phyloP scores from a whole-genome alignment of 2,888 invertebrate species.

The Camptogramma bilineatum region DNA sequence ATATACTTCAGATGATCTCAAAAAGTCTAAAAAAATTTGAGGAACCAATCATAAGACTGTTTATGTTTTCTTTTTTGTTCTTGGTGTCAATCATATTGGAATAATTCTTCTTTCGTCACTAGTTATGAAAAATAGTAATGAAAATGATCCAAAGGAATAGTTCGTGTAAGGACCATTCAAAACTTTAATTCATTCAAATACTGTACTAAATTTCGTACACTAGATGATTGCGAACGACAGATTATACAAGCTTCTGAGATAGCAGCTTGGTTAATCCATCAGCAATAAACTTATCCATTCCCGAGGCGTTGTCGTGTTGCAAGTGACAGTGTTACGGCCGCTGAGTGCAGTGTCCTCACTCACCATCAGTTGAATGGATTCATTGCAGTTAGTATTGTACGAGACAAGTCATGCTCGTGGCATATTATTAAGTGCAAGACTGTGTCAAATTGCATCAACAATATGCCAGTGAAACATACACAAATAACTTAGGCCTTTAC shows the following conservation, averaged over 20 bases:
- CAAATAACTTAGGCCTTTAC: no score
- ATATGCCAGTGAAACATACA: neutral
- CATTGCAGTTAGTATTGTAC: conserved; percentile 25
- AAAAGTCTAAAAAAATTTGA: no score
- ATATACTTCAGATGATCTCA: no score
- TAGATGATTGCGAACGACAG: neutral
- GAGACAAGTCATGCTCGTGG: conserved; percentile 22
- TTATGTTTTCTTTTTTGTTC: no score
- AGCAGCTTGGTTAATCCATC: conserved; percentile 10
- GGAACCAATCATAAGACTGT: no score
- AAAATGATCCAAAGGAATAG: no score
- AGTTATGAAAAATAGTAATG: no score
- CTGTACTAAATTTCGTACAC: neutral
- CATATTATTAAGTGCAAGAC: conserved; percentile 23
- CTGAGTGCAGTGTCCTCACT: conserved; percentile 22
- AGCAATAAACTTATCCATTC: conserved; percentile 24
- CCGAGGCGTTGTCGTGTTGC: conserved; percentile 17
- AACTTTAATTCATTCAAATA: no score
- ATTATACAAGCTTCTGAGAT: neutral
- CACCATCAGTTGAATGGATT: conserved; percentile 24
- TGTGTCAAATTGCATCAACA: neutral
- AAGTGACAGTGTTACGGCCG: conserved; percentile 23
- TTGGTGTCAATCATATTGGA: no score
- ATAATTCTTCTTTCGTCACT: no score
- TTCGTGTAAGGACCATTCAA: no score